Percentiles rank a stretch among this genome's conserved stretches.
Conservation (phyloP, 2,797 vertebrate genomes). For the Thripadectes ignobilis region DNA sequence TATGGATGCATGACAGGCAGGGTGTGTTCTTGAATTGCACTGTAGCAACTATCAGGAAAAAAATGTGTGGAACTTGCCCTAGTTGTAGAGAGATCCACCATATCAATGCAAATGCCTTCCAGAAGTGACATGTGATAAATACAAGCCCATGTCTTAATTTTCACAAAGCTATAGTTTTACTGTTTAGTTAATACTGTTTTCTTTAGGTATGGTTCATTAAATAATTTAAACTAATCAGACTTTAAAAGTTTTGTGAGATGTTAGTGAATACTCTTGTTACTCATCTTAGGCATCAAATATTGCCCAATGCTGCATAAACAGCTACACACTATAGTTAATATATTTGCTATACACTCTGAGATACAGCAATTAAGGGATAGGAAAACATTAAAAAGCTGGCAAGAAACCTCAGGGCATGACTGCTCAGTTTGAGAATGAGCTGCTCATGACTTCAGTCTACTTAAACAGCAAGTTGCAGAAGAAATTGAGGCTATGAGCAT, state of each 20-base stretch:
- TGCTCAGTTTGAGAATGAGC: neutral
- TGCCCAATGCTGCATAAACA: neutral
- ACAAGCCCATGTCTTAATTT: neutral
- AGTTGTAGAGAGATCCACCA: neutral
- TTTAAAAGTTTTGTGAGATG: neutral
- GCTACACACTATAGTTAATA: neutral
- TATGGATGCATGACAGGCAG: neutral
- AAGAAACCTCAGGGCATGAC: neutral
- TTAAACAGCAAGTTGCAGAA: neutral
- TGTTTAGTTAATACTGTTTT: neutral
- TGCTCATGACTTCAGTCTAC: neutral
- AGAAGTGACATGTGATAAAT: fast-evolving
- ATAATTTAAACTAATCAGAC: neutral
- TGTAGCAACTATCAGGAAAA: neutral
- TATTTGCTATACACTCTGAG: neutral
- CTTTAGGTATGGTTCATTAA: neutral
- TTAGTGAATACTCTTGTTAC: neutral
- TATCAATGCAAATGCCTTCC: neutral
- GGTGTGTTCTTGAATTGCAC: neutral
- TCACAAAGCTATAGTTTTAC: neutral
- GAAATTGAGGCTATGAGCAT: neutral
- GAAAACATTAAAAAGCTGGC: neutral
- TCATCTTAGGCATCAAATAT: neutral
- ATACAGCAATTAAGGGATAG: neutral
- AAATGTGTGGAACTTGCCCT: neutral